Base-by-base conservation (phyloP, 2,888 invertebrate genomes). In the Nycteola revayana region DNA sequence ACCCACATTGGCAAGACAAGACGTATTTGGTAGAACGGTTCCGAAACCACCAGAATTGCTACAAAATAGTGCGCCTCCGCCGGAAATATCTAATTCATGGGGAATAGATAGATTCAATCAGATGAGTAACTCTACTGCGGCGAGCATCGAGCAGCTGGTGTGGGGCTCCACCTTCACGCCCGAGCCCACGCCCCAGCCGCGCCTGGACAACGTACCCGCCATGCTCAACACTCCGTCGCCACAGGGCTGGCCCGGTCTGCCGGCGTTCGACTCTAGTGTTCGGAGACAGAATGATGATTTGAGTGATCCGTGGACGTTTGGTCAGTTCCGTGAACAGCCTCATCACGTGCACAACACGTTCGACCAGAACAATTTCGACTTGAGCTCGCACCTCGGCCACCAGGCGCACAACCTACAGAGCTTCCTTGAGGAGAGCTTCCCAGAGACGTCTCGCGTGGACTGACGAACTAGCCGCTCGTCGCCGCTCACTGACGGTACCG, bases 311-410 rank as follows among this genome's bases (percentile, higher is more conserved):
- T 85, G 86, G 85, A 71, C 74, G 25, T 53, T 85, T 39, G 81
- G 80, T 26, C 84, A 82, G 60, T 85, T 83, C 53, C 82, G 83
- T 44, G 85, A 87, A 42, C 85, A 83, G 42, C 77, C 85, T 4
- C 75, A 74, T 33, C 73, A 73, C 46, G 60, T 72, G 70, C 80
- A 78, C 66, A 72, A 82, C 46, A 67, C 76, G 14, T 86, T 85
- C 47, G 78, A 85, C 50, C 85, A 85, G 50, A 79, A 60, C 49
- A 78, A 64, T 45, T 85, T 81, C 61, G 86, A 87, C 51, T 65
- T 85, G 50, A 73, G 74, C 46, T 60, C 72, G 21, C 81, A 78
- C 37, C 71, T 73, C 11, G 65, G 61, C 6, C 75, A 74, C 37
- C 68, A 57, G 56, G 46, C 69, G 27, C 77, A 75, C 50, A 51